These are phyloP conservation scores for Meandrina meandrites DNA, from an alignment of 92 coral and sea anemone species.

Conservation along the genomic window DNA sequence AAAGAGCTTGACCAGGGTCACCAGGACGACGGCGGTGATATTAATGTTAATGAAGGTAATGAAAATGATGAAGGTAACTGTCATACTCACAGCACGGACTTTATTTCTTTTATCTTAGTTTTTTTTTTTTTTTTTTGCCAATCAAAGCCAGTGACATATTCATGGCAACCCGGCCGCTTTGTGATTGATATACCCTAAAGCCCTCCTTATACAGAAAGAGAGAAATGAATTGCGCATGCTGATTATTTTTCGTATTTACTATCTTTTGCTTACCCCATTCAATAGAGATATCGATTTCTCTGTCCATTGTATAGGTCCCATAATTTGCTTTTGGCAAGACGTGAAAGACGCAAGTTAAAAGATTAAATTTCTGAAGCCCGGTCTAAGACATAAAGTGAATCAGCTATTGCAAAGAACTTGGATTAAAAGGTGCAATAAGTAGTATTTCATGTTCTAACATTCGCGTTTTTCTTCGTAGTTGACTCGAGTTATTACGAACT, in stretches of 20 bases:
- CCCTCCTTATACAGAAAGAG: too few species aligned
- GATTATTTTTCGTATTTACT: too few species aligned
- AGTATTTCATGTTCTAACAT: background rate
- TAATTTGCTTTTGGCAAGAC: background rate
- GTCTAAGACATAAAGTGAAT: background rate
- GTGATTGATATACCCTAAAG: too few species aligned
- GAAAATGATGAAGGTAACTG: background rate
- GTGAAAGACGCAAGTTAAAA: background rate
- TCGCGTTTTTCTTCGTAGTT: background rate
- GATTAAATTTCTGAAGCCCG: background rate
- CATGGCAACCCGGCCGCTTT: too few species aligned
- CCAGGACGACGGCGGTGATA: background rate
- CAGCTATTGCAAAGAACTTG: background rate
- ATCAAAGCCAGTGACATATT: too few species aligned
- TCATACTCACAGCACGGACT: background rate
- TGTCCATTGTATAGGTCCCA: background rate
- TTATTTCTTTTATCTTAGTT: background rate
- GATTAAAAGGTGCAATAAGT: background rate
- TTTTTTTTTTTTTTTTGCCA: too few species aligned
- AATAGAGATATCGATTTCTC: background rate
- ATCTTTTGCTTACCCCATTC: too few species aligned
- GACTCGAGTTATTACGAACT: constrained; percentile 11
- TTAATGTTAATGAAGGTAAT: background rate
- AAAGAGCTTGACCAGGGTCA: background rate
- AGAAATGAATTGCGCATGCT: too few species aligned